Conservation (phyloP, 2,113 vertebrate species). For the Monopterus albus region DNA sequence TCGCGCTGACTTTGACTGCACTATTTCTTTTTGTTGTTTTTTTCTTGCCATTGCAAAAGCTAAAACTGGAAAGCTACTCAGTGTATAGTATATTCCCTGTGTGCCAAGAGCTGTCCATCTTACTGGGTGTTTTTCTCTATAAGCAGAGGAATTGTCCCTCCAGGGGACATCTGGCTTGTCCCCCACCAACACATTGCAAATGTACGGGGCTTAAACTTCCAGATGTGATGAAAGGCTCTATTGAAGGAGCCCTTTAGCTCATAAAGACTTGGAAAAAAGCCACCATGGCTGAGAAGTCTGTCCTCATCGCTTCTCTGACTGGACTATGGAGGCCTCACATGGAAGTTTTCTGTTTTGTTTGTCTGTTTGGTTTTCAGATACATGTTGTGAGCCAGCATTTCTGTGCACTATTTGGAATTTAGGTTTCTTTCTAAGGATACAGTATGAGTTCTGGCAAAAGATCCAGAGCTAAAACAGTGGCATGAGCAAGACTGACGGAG, state of each 20-base stretch:
- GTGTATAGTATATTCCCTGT: slow-evolving; percentile 37
- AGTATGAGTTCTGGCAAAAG: slow-evolving; percentile 23
- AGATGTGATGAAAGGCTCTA: slow-evolving; percentile 80
- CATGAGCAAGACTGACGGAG: background rate
- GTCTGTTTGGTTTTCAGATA: slow-evolving; percentile 19
- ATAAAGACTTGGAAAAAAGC: slow-evolving; percentile 52
- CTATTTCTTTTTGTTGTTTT: slow-evolving; percentile 27
- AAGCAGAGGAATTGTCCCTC: slow-evolving; percentile 72
- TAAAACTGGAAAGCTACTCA: slow-evolving; percentile 41
- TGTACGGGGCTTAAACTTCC: slow-evolving; percentile 68
- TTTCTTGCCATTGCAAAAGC: slow-evolving; percentile 6
- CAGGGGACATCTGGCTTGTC: slow-evolving; percentile 74
- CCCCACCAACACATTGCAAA: slow-evolving; percentile 67
- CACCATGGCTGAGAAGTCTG: slow-evolving; percentile 45
- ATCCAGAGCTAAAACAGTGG: slow-evolving; percentile 28
- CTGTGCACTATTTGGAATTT: slow-evolving; percentile 26
- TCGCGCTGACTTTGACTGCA: slow-evolving; percentile 15
- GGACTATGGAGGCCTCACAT: slow-evolving; percentile 52
- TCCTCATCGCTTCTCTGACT: slow-evolving; percentile 62
- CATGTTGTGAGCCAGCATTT: slow-evolving; percentile 24
- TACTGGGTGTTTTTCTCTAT: slow-evolving; percentile 49
- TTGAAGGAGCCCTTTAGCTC: slow-evolving; percentile 67
- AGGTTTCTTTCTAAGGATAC: slow-evolving; percentile 36
- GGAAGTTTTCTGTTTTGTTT: slow-evolving; percentile 8
- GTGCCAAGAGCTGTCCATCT: slow-evolving; percentile 63